Base-by-base conservation (phyloP, 2,888 invertebrate species). In the Diogma glabrata region DNA sequence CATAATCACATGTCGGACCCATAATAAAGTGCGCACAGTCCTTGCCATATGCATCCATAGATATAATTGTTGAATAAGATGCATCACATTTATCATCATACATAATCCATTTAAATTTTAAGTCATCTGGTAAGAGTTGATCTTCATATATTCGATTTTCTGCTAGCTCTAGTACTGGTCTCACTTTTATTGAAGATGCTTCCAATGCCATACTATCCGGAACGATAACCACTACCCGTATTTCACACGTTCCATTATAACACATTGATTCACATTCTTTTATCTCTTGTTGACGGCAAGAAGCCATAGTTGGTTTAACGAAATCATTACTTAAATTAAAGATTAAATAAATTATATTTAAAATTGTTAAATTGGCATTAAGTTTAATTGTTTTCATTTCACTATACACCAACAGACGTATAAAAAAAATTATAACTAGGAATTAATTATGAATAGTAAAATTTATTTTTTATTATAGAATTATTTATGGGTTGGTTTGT, bases 1-100 rank as follows among this genome's bases (percentile, higher is more conserved):
- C 80, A 65, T 82, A 87, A 61, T 90, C 89, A 60, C 89, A 90
- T 1, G 83, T 76, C 0, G 88, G 87, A 9, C 89, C 89, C 59
- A 90, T 80, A 60, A 88, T 81, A 1, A 87, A 79, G 61, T 88
- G 82, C 0, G 83, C 80, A 64, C 86, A 86, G 59, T 81, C 77
- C 53, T 78, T 71, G 12, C 74, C 77, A 63, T 81, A 81, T 2
- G 82, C 82, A 59, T 85, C 81, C 59, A 88, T 81, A 2, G 85
- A 81, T 0, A 77, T 76, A 48, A 83, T 79, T 49, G 84, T 78
- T 0, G 84, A 85, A 63, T 79, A 78, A 1, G 81, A 83, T 2
- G 84, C 81, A 58, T 82, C 81, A 56, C 87, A 87, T 54, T 77
- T 75, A 62, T 87, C 87, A 63, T 87, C 82, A 58, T 79, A 78